phyloP scores from a whole-genome alignment of 2,113 vertebrate species.

The Hymenochirus boettgeri region DNA sequence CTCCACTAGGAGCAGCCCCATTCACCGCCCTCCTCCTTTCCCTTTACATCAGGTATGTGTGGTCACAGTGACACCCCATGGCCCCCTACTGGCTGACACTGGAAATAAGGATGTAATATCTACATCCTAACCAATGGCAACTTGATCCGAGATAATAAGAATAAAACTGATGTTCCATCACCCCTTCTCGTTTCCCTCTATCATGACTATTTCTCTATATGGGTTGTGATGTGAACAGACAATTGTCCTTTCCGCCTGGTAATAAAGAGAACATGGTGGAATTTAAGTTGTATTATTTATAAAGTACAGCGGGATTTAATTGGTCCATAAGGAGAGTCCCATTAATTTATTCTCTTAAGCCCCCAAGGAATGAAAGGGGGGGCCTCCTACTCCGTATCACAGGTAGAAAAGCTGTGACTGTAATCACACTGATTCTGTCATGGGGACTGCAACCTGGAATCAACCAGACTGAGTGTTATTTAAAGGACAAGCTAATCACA shows the following conservation, averaged over 20 bases:
- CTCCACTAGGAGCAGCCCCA: too few species aligned
- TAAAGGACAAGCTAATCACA: constrained; percentile 5
- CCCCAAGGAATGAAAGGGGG: background rate
- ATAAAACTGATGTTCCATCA: constrained; percentile 16
- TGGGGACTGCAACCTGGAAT: too few species aligned
- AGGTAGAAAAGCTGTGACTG: background rate
- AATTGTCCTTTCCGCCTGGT: background rate
- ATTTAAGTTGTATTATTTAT: constrained; percentile 21
- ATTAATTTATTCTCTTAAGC: constrained; percentile 2
- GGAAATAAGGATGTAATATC: too few species aligned
- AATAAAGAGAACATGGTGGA: constrained; percentile 12
- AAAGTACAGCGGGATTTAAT: constrained; percentile 18
- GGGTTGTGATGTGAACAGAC: constrained; percentile 13
- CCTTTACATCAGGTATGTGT: too few species aligned
- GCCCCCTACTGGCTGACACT: too few species aligned
- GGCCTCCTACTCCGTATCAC: background rate
- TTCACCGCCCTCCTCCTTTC: too few species aligned
- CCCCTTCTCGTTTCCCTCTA: constrained; percentile 5
- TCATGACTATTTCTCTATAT: constrained; percentile 22
- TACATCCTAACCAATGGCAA: constrained; percentile 39
- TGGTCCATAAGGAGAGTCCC: constrained; percentile 16
- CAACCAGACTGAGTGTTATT: too few species aligned
- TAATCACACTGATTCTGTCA: background rate
- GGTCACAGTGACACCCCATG: too few species aligned
- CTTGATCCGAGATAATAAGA: constrained; percentile 28